Conservation (phyloP, 2,888 invertebrate genomes). For the Tenthredo amoena region DNA sequence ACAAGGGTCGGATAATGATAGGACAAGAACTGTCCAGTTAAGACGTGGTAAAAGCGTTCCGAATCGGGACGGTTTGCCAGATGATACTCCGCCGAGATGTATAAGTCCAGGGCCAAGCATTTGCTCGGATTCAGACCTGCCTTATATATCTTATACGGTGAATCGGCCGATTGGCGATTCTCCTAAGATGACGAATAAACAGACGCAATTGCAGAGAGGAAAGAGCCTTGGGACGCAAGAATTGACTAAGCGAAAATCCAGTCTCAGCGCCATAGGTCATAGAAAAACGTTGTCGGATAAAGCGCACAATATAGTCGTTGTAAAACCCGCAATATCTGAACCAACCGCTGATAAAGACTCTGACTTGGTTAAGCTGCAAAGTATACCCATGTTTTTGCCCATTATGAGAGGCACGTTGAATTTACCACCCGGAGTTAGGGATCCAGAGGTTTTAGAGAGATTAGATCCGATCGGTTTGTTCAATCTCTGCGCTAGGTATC, state of each 20-base stretch:
- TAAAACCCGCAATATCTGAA: slow-evolving; percentile 84
- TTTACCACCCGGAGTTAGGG: slow-evolving; percentile 88
- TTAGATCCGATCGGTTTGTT: slow-evolving; percentile 85
- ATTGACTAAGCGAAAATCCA: slow-evolving; percentile 70
- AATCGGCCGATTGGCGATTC: slow-evolving; percentile 95
- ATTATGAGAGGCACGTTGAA: slow-evolving; percentile 94
- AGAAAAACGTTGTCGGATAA: slow-evolving; percentile 68
- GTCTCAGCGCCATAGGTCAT: slow-evolving; percentile 62
- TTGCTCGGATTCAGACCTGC: slow-evolving; percentile 93
- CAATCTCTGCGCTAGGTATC: slow-evolving; percentile 89
- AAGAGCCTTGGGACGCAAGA: slow-evolving; percentile 72
- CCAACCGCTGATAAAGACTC: slow-evolving; percentile 86
- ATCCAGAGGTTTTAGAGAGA: slow-evolving; percentile 92
- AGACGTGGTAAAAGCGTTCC: slow-evolving; percentile 76
- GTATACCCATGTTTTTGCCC: slow-evolving; percentile 95
- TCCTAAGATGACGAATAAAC: slow-evolving; percentile 87
- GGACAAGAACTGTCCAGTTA: slow-evolving; percentile 67
- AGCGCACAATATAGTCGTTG: slow-evolving; percentile 89
- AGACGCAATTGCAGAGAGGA: slow-evolving; percentile 72
- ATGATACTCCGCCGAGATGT: slow-evolving; percentile 83
- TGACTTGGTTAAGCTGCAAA: slow-evolving; percentile 86
- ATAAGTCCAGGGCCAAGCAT: slow-evolving; percentile 93
- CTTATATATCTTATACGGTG: slow-evolving; percentile 94
- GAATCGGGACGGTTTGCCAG: slow-evolving; percentile 71
- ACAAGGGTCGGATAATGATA: slow-evolving; percentile 61